Evolutionary conservation across 2,888 invertebrate genomes (phyloP), one percentile per base, ranked within the genome.

Genomic region (Nomada lathburiana): DNA sequence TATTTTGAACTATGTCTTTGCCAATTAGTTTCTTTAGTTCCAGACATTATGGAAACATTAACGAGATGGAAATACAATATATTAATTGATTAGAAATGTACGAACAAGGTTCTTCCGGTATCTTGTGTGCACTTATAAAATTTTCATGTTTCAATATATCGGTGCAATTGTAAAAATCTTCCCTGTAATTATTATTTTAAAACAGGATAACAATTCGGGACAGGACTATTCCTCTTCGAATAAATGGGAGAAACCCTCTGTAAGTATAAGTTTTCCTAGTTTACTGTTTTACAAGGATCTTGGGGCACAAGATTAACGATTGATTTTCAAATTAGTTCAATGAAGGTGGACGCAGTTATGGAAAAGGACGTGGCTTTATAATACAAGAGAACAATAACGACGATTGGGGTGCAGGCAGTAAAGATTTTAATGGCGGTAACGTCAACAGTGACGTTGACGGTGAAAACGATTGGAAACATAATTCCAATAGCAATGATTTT

Each of bases 291-390:
- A 29, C 7, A 42, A 52, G 18, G 23, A 26, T 1, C 18, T 13
- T 23, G 3, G 23, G 26, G 29, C n/a, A 55, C 0, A 5, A 23
- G 50, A 50, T 13, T 59, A 23, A 20, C 18, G 23, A 11, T 60
- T 11, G 36, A 47, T 36, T 71, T 80, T 59, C 10, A 44, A 26
- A 68, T 68, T 63, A 91, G 91, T 84, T 80, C n/a, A 69, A 77
- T 0, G 70, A 76, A 47, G 67, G 67, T 55, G 78, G 68, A 18
- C 87, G 86, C 1, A 86, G 87, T 11, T 89, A 77, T 29, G 90
- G 91, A n/a, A 90, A 88, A 76, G 92, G 92, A 16, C 89, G 92
- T 44, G 92, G 92, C 0, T 88, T 84, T 42, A 72, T 68, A 20
- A 44, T 80, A 0, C 70, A 65, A 0, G 72, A 75, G 0, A 87